phyloP scores from a whole-genome alignment of 2,113 vertebrate genomes.

The Fulica atra region DNA sequence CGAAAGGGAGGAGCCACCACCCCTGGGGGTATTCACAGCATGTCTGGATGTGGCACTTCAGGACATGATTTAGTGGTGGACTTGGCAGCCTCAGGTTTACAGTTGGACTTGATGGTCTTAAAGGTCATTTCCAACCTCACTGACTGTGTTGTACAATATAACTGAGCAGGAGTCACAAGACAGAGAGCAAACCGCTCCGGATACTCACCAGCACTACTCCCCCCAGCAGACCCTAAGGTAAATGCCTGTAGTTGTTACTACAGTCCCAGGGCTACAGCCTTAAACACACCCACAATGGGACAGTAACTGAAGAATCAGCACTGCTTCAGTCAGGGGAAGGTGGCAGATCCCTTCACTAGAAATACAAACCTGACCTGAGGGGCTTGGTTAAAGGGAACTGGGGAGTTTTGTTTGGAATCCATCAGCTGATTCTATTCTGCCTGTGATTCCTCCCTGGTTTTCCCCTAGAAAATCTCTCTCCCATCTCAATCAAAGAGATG shows the following conservation, averaged over 20 bases:
- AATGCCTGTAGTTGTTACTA: too few species aligned
- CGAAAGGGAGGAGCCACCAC: accelerated
- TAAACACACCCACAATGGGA: accelerated
- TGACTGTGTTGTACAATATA: too few species aligned
- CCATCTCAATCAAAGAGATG: neutral
- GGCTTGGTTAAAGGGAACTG: neutral
- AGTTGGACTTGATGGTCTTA: accelerated
- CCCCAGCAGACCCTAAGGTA: neutral
- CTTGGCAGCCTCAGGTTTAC: accelerated
- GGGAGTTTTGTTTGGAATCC: neutral
- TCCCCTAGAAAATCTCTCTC: neutral
- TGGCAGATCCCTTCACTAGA: neutral
- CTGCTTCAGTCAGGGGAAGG: neutral
- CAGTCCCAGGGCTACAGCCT: neutral
- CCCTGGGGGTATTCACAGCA: neutral
- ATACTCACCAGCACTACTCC: neutral
- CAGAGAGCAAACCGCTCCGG: neutral
- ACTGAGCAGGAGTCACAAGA: neutral
- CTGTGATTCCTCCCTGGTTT: neutral
- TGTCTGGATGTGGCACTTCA: accelerated
- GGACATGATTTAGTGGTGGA: neutral
- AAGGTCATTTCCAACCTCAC: neutral
- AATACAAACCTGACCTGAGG: neutral
- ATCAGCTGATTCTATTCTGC: neutral
- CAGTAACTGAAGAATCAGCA: neutral